Conservation (phyloP, 2,797 vertebrate species). For the Coregonus ussuriensis region DNA sequence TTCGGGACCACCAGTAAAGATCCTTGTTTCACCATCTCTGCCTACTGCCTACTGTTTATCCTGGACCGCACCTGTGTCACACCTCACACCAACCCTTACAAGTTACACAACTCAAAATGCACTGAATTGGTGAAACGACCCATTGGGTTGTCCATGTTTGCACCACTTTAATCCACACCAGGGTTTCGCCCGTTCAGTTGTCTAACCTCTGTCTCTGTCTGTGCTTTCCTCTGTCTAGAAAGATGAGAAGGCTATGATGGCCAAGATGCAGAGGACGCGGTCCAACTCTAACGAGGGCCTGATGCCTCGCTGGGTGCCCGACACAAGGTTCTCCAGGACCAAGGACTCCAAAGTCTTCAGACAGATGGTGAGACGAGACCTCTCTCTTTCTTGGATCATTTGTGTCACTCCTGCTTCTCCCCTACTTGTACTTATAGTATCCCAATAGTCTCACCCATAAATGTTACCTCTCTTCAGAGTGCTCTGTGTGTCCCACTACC, state of each 20-base stretch:
- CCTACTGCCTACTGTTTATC: too few species aligned
- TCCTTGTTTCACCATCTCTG: too few species aligned
- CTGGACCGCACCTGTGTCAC: too few species aligned
- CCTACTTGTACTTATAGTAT: not conserved
- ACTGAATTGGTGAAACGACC: too few species aligned
- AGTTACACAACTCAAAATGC: too few species aligned
- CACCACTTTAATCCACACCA: not conserved
- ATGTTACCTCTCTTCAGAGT: not conserved
- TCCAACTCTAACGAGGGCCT: conserved; percentile 90
- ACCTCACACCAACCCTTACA: too few species aligned
- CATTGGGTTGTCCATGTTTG: not conserved
- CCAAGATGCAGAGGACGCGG: conserved; percentile 88
- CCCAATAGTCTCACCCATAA: not conserved
- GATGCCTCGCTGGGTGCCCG: conserved; percentile 91
- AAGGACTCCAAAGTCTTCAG: conserved; percentile 97
- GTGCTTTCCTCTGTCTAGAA: conserved; percentile 74
- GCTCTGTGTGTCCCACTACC: not conserved
- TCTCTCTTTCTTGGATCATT: not conserved
- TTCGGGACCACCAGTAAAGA: too few species aligned
- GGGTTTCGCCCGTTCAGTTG: not conserved
- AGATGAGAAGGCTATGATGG: conserved; percentile 95
- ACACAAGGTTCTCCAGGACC: conserved; percentile 88
- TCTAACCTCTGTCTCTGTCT: not conserved
- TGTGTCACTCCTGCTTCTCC: not conserved
- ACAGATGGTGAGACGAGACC: conserved; percentile 89